Base-by-base conservation (phyloP, 2,113 vertebrate genomes). In the Mastomys natalensis region DNA sequence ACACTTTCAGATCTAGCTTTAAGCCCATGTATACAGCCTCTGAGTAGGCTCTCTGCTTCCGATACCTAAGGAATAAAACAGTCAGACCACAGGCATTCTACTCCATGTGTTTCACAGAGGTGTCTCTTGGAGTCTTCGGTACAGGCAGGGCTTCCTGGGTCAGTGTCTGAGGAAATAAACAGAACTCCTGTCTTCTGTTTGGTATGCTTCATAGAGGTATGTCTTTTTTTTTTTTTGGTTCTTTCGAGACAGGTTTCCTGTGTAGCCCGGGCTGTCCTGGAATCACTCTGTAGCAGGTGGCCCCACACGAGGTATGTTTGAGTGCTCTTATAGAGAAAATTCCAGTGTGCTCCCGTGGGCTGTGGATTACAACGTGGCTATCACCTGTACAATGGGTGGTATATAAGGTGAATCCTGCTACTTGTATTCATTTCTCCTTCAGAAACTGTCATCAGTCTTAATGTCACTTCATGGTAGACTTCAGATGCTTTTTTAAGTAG, bases 391-490 rank as follows among this genome's bases (percentile, higher is more conserved):
- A n/a, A n/a, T n/a, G n/a, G n/a, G n/a, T n/a, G n/a, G n/a, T n/a
- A n/a, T n/a, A n/a, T n/a, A n/a, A n/a, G n/a, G n/a, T n/a, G 53
- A 55, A 26, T 48, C 29, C 58, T 89, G 4, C 16, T 60, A 43
- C 45, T n/a, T 53, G 40, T 1, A 5, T 24, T 70, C 53, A 40
- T 53, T 85, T 45, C 51, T 88, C 40, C 80, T 95, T 93, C 76
- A 90, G 82, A 93, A 81, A n/a, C 26, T 40, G 91, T 60, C 53
- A 84, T 94, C 80, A 68, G 34, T 90, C 76, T 58, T 87, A 96
- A 86, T 48, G 60, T 43, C 53, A 82, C 88, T 72, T 66, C 51
- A 90, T 0, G 26, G 87, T 70, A 89, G 62, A 94, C 72, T 78
- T 68, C 43, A 74, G 85, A 87, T 43, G 37, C 45, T 72, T 74